These are phyloP conservation scores for Zhengitettix transpicula DNA, from an alignment of 2,888 invertebrate species.

Conservation along the genomic window DNA sequence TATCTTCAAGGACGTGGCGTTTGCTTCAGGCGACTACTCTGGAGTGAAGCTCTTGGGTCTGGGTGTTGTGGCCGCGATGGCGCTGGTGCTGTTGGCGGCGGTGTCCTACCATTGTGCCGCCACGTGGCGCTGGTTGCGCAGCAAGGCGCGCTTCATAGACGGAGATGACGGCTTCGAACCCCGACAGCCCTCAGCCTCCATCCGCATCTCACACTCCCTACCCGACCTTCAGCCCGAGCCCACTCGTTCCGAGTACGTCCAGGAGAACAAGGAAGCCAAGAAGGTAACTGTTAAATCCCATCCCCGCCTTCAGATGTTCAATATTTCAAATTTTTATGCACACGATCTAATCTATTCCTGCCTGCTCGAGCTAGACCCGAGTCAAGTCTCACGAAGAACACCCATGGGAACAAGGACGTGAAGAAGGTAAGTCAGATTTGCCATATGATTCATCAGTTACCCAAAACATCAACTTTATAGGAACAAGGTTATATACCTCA, in stretches of 20 bases:
- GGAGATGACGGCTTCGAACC: constrained; percentile 19
- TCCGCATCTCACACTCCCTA: constrained; percentile 57
- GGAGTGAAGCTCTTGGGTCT: constrained; percentile 18
- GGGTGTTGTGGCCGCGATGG: constrained; percentile 34
- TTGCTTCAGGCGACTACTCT: background rate
- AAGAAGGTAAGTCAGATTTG: too few species aligned
- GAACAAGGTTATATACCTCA: too few species aligned
- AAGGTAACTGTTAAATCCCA: constrained; percentile 33
- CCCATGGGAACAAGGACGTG: too few species aligned
- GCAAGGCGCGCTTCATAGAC: constrained; percentile 25
- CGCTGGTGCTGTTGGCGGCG: constrained; percentile 47
- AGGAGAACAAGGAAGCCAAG: constrained; percentile 49
- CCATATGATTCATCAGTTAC: too few species aligned
- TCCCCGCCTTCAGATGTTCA: background rate
- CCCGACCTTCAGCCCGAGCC: constrained; percentile 58
- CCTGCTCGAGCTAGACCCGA: too few species aligned
- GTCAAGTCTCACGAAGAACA: too few species aligned
- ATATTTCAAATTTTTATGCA: background rate
- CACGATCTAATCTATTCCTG: too few species aligned
- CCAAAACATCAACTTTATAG: too few species aligned
- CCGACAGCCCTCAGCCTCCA: constrained; percentile 39
- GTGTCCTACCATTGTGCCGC: constrained; percentile 57
- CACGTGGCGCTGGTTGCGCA: constrained; percentile 48
- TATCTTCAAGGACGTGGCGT: background rate
- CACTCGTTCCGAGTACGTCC: constrained; percentile 48